Evolutionary conservation across 2,113 vertebrate genomes (phyloP), one percentile per base, ranked within the genome.

Genomic region (Spea bombifrons): DNA sequence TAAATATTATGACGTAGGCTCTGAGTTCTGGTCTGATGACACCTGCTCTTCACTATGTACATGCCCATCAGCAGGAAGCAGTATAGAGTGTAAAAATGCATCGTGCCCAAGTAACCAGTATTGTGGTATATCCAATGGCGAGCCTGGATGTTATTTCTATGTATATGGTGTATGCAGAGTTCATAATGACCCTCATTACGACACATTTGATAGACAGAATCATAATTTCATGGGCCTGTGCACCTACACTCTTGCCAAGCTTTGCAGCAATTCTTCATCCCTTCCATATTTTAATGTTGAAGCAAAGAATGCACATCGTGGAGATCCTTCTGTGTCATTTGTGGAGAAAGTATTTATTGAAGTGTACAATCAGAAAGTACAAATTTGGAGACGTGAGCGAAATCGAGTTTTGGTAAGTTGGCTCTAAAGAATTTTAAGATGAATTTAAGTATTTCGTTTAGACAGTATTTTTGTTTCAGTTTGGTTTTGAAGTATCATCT

Each of bases 21-120:
- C 85, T 0, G 85, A 87, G 48, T 88, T 94, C 69, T 93, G 90
- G 92, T 89, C 88, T 0, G 91, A 93, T 75, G 86, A 90, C 74
- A 88, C 82, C 70, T 91, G 84, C 73, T 85, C 84, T 71, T 89
- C 90, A 0, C 89, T 72, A 66, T 94, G 92, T 84, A 73, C 10
- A 43, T 96, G 94, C 71, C 88, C 83, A 0, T 6, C 81, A 0
- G 75, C 0, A 8, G 90, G 81, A 17, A 86, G 88, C 74, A 84
- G 90, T 73, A 72, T 95, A 65, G 83, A 81, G 43, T 96, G 95
- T 82, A 83, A 57, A 64, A 55, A 49, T 0, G 85, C 87, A 47
- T 84, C 70, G 0, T 93, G 93, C 83, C 89, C 88, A 0, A 4
- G 16, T 0, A 89, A 84, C 13, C 86, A 89, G 76, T 87, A 81